Base-by-base conservation (phyloP, 2,888 invertebrate species). In the Drosophila tripunctata region DNA sequence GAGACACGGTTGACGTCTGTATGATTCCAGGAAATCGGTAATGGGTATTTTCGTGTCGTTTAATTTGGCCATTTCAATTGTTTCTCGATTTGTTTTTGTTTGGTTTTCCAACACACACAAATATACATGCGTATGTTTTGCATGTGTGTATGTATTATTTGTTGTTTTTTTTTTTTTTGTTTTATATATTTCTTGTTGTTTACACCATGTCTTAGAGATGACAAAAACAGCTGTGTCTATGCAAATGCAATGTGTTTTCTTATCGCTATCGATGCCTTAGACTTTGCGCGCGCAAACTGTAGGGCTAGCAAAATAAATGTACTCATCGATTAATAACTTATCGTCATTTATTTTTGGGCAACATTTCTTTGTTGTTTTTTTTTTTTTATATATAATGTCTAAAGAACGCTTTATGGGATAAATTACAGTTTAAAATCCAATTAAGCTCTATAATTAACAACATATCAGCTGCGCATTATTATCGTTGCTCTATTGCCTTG, bases 1-100 rank as follows among this genome's bases (percentile, higher is more conserved):
- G 2, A 90, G 72, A 61, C 89, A 89, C 44, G 90, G 89, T 43
- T 90, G 89, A 5, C 79, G 76, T 43, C 86, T 74, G 75, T 90
- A 91, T 2, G 87, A 80, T 5, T 89, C 88, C 21, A 90, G 69
- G 41, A 90, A 91, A 24, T 89, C 78, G 5, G 83, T 54, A 10
- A 90, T 87, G 38, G 87, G 74, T 45, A 87, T 89, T 74, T 88
- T 87, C 4, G 78, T 85, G 61, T 89, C 89, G 33, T 62, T 77
- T 65, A 89, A 72, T 63, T 88, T 87, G 4, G 84, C 57, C 89
- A 89, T 89, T 40, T 15, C 0, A 15, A 27, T 62, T 50, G 27
- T 30, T 41, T 45, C 6, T 45, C 17, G 17, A 30, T 45, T 31
- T 30, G 4, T 19, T 12, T 31, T 12, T 31, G 12, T 6, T 48